These are phyloP conservation scores for Calidris pygmaea DNA, from an alignment of 2,113 vertebrate species.

Conservation along the genomic window DNA sequence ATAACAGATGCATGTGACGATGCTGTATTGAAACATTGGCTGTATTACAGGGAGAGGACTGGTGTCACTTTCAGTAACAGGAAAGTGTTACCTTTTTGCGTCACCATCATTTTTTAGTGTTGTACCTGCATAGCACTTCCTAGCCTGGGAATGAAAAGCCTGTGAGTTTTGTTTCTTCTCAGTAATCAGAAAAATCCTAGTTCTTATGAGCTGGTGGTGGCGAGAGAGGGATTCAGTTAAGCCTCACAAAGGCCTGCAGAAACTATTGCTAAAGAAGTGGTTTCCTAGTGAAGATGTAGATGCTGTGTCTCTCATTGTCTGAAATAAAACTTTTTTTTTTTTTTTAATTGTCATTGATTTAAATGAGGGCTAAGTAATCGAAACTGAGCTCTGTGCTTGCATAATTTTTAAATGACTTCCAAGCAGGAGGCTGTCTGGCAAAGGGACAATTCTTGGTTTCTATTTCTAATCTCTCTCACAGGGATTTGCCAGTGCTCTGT, in stretches of 20 bases:
- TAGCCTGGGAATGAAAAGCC: neutral
- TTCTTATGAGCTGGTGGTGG: neutral
- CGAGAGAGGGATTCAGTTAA: neutral
- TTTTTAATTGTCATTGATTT: neutral
- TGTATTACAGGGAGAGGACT: neutral
- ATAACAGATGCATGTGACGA: neutral
- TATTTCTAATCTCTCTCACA: neutral
- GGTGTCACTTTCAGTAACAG: neutral
- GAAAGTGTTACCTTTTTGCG: neutral
- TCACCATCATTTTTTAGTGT: neutral
- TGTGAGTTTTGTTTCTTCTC: neutral
- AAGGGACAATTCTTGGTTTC: neutral
- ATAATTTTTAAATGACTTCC: neutral
- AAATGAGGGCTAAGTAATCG: neutral
- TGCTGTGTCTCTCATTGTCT: neutral
- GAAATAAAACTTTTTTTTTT: neutral
- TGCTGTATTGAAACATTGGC: neutral
- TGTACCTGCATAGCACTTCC: neutral
- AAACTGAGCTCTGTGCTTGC: neutral
- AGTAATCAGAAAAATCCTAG: neutral
- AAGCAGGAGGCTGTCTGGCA: neutral
- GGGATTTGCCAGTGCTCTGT: neutral
- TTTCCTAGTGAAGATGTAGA: neutral
- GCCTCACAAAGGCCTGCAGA: neutral
- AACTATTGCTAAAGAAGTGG: neutral